Base-by-base conservation (phyloP, 2,888 invertebrate species). In the Ganaspis brasiliensis region DNA sequence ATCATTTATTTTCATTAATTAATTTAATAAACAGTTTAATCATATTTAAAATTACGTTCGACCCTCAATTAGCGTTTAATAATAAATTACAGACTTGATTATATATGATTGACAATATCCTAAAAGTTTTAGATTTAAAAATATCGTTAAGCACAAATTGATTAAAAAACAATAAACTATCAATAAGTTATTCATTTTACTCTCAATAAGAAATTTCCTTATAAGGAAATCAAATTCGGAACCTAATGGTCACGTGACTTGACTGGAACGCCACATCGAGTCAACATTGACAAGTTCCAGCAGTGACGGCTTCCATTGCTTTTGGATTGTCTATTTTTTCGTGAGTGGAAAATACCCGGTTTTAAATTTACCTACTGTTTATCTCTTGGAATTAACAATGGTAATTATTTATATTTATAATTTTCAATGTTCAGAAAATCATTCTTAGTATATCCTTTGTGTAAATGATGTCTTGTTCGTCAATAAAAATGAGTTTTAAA, bases 141-240 rank as follows among this genome's bases (percentile, higher is more conserved):
- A n/a, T n/a, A n/a, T n/a, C n/a, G n/a, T n/a, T n/a, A n/a, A n/a
- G n/a, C n/a, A n/a, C n/a, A n/a, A n/a, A n/a, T n/a, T n/a, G n/a
- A n/a, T n/a, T n/a, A n/a, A n/a, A n/a, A n/a, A n/a, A n/a, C n/a
- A n/a, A n/a, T n/a, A n/a, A n/a, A n/a, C n/a, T n/a, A n/a, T n/a
- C n/a, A n/a, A n/a, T n/a, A n/a, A n/a, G n/a, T n/a, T n/a, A n/a
- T n/a, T n/a, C n/a, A n/a, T n/a, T n/a, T n/a, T n/a, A n/a, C n/a
- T n/a, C n/a, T n/a, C n/a, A n/a, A n/a, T n/a, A 16, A 49, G 16
- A 31, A 49, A 70, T 24, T 70, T 35, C n/a, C 49, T 52, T 67
- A 67, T 71, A 31, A 31, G 61, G 61, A 37, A 61, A 37, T 35
- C 19, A 61, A 61, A 61, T 61, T 61, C 37, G 37, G 61, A 35